Conservation (phyloP, 2,797 vertebrate species). For the Pampus argenteus region DNA sequence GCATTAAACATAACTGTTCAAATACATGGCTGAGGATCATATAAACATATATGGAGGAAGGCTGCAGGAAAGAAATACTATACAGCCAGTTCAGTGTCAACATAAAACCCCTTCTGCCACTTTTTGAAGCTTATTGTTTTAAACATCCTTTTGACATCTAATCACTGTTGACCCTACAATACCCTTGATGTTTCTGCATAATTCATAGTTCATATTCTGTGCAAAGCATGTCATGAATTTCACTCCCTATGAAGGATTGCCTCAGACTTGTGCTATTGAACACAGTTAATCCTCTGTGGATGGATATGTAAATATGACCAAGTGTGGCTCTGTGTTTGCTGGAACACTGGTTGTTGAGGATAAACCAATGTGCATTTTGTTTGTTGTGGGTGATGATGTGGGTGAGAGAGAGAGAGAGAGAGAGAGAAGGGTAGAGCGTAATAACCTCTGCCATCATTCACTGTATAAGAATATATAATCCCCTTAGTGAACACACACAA, state of each 20-base stretch:
- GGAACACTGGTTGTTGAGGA: constrained; percentile 61
- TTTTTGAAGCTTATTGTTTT: constrained; percentile 47
- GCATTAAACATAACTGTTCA: constrained; percentile 11
- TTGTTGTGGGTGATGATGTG: constrained; percentile 65
- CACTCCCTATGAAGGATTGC: constrained; percentile 57
- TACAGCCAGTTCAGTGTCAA: constrained; percentile 21
- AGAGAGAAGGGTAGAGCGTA: constrained; percentile 25
- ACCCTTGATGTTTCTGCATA: constrained; percentile 64
- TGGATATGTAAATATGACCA: constrained; percentile 69
- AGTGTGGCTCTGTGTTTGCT: constrained; percentile 48
- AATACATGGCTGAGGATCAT: background rate
- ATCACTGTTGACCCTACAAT: constrained; percentile 67
- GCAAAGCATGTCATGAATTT: constrained; percentile 62
- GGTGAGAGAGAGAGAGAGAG: constrained; percentile 34
- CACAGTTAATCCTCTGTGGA: constrained; percentile 67
- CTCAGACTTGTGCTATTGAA: constrained; percentile 61
- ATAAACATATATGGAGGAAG: background rate
- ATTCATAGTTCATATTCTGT: constrained; percentile 59
- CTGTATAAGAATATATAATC: constrained; percentile 48
- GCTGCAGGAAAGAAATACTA: constrained; percentile 10
- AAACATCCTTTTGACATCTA: constrained; percentile 60
- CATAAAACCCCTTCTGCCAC: constrained; percentile 3
- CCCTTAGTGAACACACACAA: constrained; percentile 29
- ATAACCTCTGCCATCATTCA: constrained; percentile 48
- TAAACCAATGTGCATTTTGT: constrained; percentile 52